Conservation (phyloP, 2,113 vertebrate genomes). For the Chamaea fasciata region DNA sequence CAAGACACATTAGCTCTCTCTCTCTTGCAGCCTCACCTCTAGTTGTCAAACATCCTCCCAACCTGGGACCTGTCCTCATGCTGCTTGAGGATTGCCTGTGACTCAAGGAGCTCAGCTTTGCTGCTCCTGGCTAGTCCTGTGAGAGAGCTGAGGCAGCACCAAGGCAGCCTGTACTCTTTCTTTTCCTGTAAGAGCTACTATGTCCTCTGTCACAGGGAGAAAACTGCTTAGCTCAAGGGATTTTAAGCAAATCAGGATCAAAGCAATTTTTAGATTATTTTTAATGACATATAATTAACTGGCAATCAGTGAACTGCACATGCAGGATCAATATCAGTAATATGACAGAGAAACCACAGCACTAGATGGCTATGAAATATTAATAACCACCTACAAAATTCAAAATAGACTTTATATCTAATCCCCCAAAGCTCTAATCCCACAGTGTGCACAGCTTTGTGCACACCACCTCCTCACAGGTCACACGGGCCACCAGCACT, state of each 20-base stretch:
- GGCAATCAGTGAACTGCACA: not conserved
- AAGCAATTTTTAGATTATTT: not conserved
- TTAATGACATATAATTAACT: not conserved
- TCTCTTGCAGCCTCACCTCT: not conserved
- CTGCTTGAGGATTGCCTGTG: not conserved
- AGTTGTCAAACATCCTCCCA: fast-evolving
- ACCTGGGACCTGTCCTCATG: fast-evolving
- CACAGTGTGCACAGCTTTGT: fast-evolving
- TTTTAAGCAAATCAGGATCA: not conserved
- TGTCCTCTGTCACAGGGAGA: not conserved
- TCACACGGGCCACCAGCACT: not conserved
- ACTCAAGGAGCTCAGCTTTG: not conserved
- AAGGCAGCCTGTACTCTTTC: not conserved
- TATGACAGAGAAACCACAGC: not conserved
- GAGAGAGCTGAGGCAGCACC: not conserved
- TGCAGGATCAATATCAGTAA: not conserved
- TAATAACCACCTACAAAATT: not conserved
- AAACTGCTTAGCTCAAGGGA: not conserved
- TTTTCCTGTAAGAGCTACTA: not conserved
- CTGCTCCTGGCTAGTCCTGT: not conserved
- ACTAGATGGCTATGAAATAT: not conserved
- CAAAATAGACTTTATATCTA: not conserved
- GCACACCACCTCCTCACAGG: not conserved
- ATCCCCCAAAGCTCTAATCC: not conserved
- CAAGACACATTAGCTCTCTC: not conserved